These are phyloP conservation scores for Semnornis frantzii DNA, from an alignment of 2,113 vertebrate genomes.

Conservation along the genomic window DNA sequence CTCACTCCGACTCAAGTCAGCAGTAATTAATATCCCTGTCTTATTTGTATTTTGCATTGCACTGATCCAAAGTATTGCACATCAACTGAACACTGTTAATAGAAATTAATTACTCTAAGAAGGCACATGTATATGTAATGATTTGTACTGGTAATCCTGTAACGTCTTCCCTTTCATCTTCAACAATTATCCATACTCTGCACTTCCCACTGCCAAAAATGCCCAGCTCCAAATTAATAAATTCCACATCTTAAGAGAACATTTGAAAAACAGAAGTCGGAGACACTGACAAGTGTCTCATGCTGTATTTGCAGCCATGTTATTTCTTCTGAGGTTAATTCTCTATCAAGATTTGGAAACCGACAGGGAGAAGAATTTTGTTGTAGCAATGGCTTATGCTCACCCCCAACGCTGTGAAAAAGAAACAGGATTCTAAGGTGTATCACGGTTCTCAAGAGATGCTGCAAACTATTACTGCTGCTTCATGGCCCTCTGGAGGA, in stretches of 20 bases:
- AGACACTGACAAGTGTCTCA: fast-evolving
- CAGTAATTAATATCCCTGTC: not conserved
- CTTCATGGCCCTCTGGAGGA: not conserved
- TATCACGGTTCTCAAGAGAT: not conserved
- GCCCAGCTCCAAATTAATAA: not conserved
- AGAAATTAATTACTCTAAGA: not conserved
- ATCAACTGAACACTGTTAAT: not conserved
- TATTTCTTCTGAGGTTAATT: not conserved
- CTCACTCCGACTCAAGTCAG: not conserved
- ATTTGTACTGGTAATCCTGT: not conserved
- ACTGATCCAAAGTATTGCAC: not conserved
- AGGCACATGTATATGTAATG: not conserved
- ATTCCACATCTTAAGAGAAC: not conserved
- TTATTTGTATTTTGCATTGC: not conserved
- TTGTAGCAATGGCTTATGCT: not conserved
- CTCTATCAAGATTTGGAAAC: not conserved
- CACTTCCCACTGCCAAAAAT: not conserved
- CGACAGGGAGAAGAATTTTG: fast-evolving
- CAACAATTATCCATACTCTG: not conserved
- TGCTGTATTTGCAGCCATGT: not conserved
- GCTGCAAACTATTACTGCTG: not conserved
- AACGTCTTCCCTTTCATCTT: not conserved
- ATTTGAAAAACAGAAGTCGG: not conserved
- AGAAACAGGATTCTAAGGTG: not conserved
- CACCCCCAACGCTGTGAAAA: not conserved